Evolutionary conservation across 1,140 invertebrate species (phyloP), one percentile per base, ranked within the genome.

Genomic region (Conopomorpha cramerella): DNA sequence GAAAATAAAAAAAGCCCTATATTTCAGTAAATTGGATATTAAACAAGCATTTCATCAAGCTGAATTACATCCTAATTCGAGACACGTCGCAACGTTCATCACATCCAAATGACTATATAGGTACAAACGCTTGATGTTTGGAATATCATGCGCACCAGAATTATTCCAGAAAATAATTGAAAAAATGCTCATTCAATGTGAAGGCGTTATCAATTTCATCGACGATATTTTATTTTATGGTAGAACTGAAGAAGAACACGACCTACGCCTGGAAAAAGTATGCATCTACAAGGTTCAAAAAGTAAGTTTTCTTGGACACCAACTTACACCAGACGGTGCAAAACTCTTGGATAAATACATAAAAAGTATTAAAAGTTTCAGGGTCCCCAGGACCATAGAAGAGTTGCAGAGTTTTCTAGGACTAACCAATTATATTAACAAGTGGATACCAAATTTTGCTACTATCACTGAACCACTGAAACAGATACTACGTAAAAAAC

Each of bases 131-230:
- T 29, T 65, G 11, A 52, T 51, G 38, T 39, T 39, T 18, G 38
- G 38, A 3, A 34, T 39, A 16, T 34, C 38, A 3, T 39, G 38
- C 27, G 43, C 58, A 14, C 58, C 61, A 16, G 64, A 63, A 38
- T 39, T 56, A 4, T 65, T 65, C 45, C 61, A 68, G 41, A 50
- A 51, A 39, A 53, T 40, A n/a, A 39, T 61, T 32, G 36, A 51
- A 35, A 30, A 45, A n/a, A 48, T 61, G 8, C 41, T 64, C 29
- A 11, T 15, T 8, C 33, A 38, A 12, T 54, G 50, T 27, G 43
- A 51, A 32, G 54, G 50, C 1, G 45, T 40, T 13, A 32, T 57
- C 4, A 49, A 39, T 28, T 34, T 34, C 14, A 39, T 39, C 13
- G 32, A 39, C 18, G 38, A 39, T 14, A 39, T 39, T 12, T 4